Percentiles rank a stretch among this genome's conserved stretches.
Conservation (phyloP, 2,888 invertebrate genomes). For the Cosmia pyralina region DNA sequence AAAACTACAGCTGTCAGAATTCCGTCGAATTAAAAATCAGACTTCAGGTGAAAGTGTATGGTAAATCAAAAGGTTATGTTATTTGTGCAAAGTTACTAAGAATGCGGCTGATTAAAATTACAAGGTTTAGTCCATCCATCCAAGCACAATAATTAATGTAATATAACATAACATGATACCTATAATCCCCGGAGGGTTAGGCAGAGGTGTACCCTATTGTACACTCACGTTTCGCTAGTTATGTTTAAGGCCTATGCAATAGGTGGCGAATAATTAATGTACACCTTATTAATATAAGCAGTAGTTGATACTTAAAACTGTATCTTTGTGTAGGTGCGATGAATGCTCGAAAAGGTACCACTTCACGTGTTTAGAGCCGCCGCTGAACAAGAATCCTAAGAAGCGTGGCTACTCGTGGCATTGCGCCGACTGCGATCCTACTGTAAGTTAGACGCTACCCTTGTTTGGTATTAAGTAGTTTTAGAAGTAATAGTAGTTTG, state of each 20-base stretch:
- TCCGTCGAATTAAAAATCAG: too few relatives aligned
- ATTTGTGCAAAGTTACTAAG: too few relatives aligned
- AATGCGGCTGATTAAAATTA: background rate
- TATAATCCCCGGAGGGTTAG: background rate
- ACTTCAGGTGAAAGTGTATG: too few relatives aligned
- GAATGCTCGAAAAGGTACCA: constrained; percentile 97
- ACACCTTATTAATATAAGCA: background rate
- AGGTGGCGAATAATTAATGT: background rate
- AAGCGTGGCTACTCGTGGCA: constrained; percentile 98
- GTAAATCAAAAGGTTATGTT: too few relatives aligned
- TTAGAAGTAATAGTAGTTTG: background rate
- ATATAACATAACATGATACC: too few relatives aligned
- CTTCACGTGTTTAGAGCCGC: constrained; percentile 97
- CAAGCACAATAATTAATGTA: background rate
- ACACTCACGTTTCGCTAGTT: background rate
- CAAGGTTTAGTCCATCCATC: background rate
- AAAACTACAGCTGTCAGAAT: too few relatives aligned
- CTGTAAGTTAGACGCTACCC: constrained; percentile 89
- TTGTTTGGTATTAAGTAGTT: constrained; percentile 24
- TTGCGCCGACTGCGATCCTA: constrained; percentile 98
- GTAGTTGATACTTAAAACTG: constrained; percentile 26
- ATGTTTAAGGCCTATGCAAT: background rate
- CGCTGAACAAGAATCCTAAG: constrained; percentile 98
- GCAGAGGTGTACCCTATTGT: background rate
- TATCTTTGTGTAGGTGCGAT: constrained; percentile 93